Conservation (phyloP, 2,113 vertebrate genomes). For the Brachypodius melanocephalos region DNA sequence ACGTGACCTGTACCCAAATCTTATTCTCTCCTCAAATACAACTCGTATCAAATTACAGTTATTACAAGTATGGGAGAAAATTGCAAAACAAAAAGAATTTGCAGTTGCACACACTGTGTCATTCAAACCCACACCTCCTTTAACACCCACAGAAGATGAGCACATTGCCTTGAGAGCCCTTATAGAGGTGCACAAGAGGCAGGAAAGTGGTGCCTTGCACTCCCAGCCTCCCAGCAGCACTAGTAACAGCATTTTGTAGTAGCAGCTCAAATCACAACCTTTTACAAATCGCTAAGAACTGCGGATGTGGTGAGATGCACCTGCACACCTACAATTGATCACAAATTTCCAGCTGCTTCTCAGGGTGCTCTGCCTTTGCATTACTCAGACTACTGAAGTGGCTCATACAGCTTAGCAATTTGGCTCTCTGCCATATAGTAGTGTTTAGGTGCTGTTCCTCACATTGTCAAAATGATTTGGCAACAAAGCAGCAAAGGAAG, state of each 20-base stretch:
- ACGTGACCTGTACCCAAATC: neutral
- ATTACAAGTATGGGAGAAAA: neutral
- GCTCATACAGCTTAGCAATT: neutral
- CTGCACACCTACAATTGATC: neutral
- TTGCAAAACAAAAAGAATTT: neutral
- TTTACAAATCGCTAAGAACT: neutral
- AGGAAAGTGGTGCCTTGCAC: neutral
- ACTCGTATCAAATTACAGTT: neutral
- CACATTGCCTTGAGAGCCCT: neutral
- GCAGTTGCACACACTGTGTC: neutral
- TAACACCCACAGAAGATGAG: neutral
- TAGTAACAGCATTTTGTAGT: neutral
- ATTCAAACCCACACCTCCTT: neutral
- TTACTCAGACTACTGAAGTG: slow-evolving; percentile 6
- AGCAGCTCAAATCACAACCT: neutral
- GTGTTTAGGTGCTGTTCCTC: neutral
- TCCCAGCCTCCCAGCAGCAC: neutral
- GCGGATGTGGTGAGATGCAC: neutral
- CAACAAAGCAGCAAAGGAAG: neutral
- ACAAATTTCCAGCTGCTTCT: neutral
- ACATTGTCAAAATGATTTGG: neutral
- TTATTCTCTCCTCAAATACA: neutral
- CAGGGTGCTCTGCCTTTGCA: neutral
- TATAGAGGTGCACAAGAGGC: neutral
- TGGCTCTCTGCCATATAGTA: neutral